Percentiles rank a stretch among this genome's conserved stretches.
These are phyloP conservation scores for Cyrtonyx montezumae DNA, from an alignment of 2,113 vertebrate species.

Conservation along the genomic window DNA sequence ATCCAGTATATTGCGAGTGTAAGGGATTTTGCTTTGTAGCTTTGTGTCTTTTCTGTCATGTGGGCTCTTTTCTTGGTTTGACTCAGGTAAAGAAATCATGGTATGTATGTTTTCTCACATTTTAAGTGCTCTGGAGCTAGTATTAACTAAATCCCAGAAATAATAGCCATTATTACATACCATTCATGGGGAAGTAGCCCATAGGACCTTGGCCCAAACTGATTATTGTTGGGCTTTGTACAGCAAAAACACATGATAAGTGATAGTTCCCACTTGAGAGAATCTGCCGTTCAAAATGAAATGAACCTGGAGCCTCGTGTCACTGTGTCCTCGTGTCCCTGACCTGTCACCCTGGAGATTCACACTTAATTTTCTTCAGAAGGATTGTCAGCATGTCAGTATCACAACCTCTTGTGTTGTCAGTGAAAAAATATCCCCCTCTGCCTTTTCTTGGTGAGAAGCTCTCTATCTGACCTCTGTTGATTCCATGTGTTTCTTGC, in stretches of 20 bases:
- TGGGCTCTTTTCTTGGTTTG: neutral
- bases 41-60: neutral
- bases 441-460: neutral
- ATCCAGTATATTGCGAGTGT: neutral
- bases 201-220: neutral
- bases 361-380: neutral
- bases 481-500: neutral
- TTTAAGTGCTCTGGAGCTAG: neutral
- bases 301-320: neutral
- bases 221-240: neutral
- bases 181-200: neutral
- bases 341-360: neutral
- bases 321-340: neutral
- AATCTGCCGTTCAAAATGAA: neutral
- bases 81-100: neutral
- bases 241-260: neutral
- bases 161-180: neutral
- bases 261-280: neutral
- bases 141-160: neutral
- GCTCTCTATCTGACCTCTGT: neutral
- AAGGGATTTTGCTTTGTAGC: neutral
- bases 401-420: neutral
- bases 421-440: neutral
- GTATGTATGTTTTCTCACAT: neutral
- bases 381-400: neutral